Conservation (phyloP, 2,797 vertebrate species). For the Heteromormyrus szaboi region DNA sequence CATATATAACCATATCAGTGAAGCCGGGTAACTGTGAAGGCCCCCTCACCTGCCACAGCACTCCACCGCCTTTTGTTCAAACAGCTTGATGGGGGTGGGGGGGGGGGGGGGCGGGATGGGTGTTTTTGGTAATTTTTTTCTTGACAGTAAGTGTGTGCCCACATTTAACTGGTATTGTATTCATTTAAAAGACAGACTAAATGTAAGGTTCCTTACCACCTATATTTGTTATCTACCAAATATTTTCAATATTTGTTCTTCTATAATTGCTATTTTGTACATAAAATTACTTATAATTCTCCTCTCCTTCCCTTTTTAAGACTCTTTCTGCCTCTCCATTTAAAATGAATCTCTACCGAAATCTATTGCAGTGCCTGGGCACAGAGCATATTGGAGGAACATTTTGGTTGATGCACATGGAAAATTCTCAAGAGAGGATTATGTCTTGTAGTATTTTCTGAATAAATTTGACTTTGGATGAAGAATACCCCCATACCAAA, state of each 20-base stretch:
- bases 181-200: not conserved
- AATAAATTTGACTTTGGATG: constrained; percentile 36
- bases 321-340: not conserved
- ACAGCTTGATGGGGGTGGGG: not conserved
- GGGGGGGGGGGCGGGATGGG: too few relatives aligned
- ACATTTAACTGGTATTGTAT: not conserved
- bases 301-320: not conserved
- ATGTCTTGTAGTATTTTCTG: constrained; percentile 30
- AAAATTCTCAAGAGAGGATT: not conserved
- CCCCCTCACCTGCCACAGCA: not conserved
- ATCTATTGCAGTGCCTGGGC: not conserved
- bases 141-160: not conserved
- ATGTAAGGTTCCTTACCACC: not conserved
- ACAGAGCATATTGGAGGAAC: not conserved
- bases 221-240: not conserved
- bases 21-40: not conserved
- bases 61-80: not conserved
- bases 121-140: not conserved
- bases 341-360: not conserved
- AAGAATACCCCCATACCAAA: not conserved
- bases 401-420: not conserved
- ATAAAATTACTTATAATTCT: not conserved
- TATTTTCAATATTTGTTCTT: not conserved
- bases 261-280: not conserved
- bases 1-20: not conserved